Evolutionary conservation across 1,140 invertebrate species (phyloP).

Genomic region (Campodea augens): DNA sequence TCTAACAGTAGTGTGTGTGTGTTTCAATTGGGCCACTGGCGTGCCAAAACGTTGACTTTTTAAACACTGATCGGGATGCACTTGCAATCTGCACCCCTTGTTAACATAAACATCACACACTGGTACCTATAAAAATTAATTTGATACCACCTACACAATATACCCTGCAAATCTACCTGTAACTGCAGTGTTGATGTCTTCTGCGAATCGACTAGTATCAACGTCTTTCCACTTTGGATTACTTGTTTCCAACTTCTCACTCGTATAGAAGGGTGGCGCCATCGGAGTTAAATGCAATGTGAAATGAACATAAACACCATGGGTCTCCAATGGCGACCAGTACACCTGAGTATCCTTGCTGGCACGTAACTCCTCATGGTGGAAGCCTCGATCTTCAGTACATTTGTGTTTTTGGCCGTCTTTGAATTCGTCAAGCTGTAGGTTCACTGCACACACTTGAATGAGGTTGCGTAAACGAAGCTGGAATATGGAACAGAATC

Average conservation of each 20-base stretch:
- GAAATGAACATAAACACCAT: slow-evolving; percentile 31
- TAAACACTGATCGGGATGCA: background rate
- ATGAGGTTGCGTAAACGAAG: slow-evolving; percentile 48
- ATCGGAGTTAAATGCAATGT: slow-evolving; percentile 57
- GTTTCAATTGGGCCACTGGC: too few relatives aligned
- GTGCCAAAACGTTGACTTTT: too few relatives aligned
- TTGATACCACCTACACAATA: slow-evolving; percentile 22
- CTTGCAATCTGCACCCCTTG: background rate
- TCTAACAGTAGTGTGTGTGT: too few relatives aligned
- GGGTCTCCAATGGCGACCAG: background rate
- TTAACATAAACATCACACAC: slow-evolving; percentile 15
- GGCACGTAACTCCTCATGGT: background rate
- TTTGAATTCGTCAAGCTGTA: slow-evolving; percentile 20
- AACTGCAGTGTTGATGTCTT: slow-evolving; percentile 16
- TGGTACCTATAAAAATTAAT: slow-evolving; percentile 20
- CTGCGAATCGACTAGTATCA: slow-evolving; percentile 27
- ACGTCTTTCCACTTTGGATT: slow-evolving; percentile 59
- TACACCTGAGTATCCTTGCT: background rate
- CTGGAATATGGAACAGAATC: too few relatives aligned
- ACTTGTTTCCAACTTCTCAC: slow-evolving; percentile 47
- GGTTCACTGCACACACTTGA: slow-evolving; percentile 42
- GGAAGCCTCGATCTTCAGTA: slow-evolving; percentile 16
- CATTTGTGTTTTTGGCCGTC: slow-evolving; percentile 15
- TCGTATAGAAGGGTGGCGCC: slow-evolving; percentile 70
- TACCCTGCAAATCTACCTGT: slow-evolving; percentile 20